Evolutionary conservation across 2,113 vertebrate species (phyloP).

Genomic region (Paedocypris sp.): DNA sequence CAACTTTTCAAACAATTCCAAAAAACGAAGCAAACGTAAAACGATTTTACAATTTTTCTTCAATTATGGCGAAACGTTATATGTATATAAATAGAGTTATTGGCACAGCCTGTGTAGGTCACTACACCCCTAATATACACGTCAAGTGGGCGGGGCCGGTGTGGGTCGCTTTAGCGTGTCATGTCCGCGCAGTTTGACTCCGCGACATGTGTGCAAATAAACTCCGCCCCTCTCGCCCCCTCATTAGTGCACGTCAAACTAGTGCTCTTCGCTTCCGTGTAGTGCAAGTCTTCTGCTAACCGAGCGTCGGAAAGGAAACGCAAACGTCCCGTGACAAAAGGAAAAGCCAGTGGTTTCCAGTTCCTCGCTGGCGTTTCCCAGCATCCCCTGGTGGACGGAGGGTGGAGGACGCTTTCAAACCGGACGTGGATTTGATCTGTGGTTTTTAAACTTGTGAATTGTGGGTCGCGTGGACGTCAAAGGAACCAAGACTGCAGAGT

Average conservation of each 20-base stretch:
- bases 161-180: constrained; percentile 8
- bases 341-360: neutral
- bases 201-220: constrained; percentile 41
- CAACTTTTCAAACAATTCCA: no score
- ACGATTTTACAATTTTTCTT: no score
- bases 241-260: constrained; percentile 61
- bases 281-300: constrained; percentile 55
- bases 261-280: constrained; percentile 55
- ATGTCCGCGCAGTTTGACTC: constrained; percentile 34
- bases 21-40: no score
- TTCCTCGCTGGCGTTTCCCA: constrained; percentile 13
- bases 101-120: no score
- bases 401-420: constrained; percentile 39
- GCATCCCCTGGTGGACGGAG: constrained; percentile 20
- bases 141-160: no score
- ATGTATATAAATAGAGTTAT: no score
- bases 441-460: constrained; percentile 55
- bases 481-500: constrained; percentile 88
- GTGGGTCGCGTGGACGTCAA: constrained; percentile 70
- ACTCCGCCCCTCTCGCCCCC: constrained; percentile 42
- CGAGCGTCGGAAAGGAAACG: no score
- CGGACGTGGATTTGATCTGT: constrained; percentile 40
- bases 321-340: no score
- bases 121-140: no score
- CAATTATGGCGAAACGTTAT: no score